Percentiles rank a stretch among this genome's conserved stretches.
phyloP scores from a whole-genome alignment of 2,113 vertebrate genomes.

The Antechinus stuartii region DNA sequence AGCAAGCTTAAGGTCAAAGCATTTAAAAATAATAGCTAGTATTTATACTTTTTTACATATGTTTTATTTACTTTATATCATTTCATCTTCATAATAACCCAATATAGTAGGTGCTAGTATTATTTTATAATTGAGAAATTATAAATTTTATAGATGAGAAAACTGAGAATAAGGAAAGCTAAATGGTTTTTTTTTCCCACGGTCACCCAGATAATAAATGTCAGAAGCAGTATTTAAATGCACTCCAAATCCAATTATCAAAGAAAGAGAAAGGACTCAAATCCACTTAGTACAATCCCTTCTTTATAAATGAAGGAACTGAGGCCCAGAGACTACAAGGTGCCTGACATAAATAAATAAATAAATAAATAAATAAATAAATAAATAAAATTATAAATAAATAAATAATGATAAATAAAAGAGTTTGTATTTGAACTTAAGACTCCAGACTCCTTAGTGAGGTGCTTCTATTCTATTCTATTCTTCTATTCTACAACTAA shows the following conservation, averaged over 20 bases:
- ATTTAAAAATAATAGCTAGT: constrained; percentile 14
- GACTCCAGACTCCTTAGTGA: background rate
- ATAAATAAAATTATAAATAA: no score
- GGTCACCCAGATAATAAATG: background rate
- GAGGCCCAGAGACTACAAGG: background rate
- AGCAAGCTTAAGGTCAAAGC: background rate
- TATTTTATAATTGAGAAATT: background rate
- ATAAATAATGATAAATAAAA: background rate
- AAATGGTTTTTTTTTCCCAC: background rate
- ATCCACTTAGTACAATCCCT: background rate
- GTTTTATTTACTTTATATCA: background rate
- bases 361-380: no score
- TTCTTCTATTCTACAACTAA: background rate
- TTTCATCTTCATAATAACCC: background rate
- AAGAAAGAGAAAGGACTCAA: background rate
- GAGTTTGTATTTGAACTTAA: background rate
- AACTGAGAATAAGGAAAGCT: background rate
- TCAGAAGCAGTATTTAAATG: background rate
- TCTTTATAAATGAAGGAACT: constrained; percentile 16
- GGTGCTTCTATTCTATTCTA: background rate
- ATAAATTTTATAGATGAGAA: background rate
- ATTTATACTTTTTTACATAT: background rate
- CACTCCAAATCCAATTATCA: background rate
- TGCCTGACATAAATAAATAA: background rate
- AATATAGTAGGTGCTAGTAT: background rate